Conservation (phyloP, 2,888 invertebrate genomes). For the Synergus umbraculus region DNA sequence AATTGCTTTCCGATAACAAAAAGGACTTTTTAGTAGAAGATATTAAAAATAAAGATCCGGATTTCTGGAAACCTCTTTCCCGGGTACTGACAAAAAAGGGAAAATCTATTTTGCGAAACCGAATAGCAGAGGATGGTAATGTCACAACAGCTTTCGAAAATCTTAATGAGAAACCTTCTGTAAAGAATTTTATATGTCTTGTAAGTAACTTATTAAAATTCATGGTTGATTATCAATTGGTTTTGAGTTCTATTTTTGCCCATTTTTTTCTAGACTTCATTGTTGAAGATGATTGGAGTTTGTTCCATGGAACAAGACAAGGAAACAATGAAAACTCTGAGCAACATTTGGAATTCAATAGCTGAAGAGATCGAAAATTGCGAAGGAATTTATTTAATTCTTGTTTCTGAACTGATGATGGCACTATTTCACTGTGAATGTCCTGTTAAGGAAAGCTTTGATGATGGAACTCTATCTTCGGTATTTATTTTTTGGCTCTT, state of each 20-base stretch:
- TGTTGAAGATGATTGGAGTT: conserved; percentile 50
- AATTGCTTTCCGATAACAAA: conserved; percentile 61
- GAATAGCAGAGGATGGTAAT: conserved; percentile 44
- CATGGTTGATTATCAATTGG: background rate
- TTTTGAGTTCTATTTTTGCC: background rate
- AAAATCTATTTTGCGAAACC: conserved; percentile 53
- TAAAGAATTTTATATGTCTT: conserved; percentile 63
- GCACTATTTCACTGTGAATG: conserved; percentile 55
- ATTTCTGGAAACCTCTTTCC: conserved; percentile 51
- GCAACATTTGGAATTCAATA: conserved; percentile 63
- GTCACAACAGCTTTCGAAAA: conserved; percentile 52
- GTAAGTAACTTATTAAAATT: conserved; percentile 56
- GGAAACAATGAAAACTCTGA: conserved; percentile 49
- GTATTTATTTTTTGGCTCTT: conserved; percentile 50
- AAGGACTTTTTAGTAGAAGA: conserved; percentile 57
- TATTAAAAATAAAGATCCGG: conserved; percentile 50
- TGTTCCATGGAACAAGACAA: conserved; percentile 49
- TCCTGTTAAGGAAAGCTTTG: conserved; percentile 51
- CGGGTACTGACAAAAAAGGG: conserved; percentile 53
- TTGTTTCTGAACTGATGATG: conserved; percentile 61
- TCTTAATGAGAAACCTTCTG: conserved; percentile 60
- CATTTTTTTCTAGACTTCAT: conserved; percentile 46
- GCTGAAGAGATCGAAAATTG: conserved; percentile 58
- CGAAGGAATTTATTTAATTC: conserved; percentile 58
- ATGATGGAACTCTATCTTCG: conserved; percentile 50